Conservation (phyloP, 2,888 invertebrate genomes). For the Mythimna loreyi region DNA sequence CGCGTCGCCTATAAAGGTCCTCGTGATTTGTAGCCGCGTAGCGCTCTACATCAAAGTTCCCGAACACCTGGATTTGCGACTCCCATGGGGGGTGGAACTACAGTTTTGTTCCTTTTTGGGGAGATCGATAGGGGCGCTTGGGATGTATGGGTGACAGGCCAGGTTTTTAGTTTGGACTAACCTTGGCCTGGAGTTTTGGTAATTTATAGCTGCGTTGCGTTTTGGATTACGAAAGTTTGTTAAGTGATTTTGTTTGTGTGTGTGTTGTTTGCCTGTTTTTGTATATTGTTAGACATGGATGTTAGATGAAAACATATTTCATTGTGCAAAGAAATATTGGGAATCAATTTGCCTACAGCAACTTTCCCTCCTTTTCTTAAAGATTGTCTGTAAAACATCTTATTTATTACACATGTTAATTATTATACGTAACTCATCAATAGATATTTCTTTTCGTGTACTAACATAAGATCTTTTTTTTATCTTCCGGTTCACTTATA, state of each 20-base stretch:
- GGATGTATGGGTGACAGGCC: slow-evolving; percentile 45
- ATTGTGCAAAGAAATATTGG: no score
- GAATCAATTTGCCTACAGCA: no score
- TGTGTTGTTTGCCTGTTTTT: no score
- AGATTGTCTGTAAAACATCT: no score
- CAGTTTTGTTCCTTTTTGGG: slow-evolving; percentile 58
- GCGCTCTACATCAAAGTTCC: slow-evolving; percentile 70
- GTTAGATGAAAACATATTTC: background rate
- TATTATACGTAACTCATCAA: no score
- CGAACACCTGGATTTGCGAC: slow-evolving; percentile 69
- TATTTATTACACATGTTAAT: no score
- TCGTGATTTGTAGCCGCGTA: slow-evolving; percentile 72
- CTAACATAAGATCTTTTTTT: no score
- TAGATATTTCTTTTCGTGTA: no score
- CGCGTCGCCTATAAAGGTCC: slow-evolving; percentile 68
- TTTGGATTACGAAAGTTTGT: background rate
- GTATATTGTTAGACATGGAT: no score
- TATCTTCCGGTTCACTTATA: no score
- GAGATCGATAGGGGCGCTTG: slow-evolving; percentile 52
- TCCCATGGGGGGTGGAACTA: slow-evolving; percentile 55
- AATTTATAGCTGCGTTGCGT: slow-evolving; percentile 13
- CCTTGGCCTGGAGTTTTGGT: slow-evolving; percentile 46
- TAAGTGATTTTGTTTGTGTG: no score
- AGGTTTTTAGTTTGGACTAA: slow-evolving; percentile 43
- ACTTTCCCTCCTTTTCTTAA: no score